Conservation (phyloP, 2,888 invertebrate species). For the Melitaea athalia region DNA sequence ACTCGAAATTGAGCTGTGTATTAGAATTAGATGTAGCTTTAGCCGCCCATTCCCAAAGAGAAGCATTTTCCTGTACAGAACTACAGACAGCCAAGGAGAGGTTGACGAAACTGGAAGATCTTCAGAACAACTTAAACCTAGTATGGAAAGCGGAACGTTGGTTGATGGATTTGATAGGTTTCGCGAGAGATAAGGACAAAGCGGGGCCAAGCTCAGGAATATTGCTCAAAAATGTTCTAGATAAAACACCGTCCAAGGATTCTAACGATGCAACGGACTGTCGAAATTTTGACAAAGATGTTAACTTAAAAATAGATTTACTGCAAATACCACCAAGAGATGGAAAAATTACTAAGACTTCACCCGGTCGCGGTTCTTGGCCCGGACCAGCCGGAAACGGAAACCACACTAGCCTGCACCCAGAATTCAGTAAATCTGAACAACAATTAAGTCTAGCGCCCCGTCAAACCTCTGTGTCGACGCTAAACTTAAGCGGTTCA, state of each 20-base stretch:
- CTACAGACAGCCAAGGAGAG: constrained; percentile 93
- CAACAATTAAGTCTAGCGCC: constrained; percentile 85
- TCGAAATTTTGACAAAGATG: constrained; percentile 74
- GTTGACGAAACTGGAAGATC: constrained; percentile 89
- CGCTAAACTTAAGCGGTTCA: constrained; percentile 78
- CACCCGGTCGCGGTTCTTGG: constrained; percentile 92
- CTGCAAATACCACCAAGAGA: constrained; percentile 87
- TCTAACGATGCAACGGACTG: constrained; percentile 60
- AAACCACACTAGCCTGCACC: constrained; percentile 78
- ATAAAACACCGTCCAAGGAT: constrained; percentile 58
- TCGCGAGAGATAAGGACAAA: constrained; percentile 90
- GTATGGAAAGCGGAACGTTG: constrained; percentile 97
- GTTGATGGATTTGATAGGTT: constrained; percentile 97
- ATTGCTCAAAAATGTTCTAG: constrained; percentile 70
- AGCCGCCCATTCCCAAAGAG: constrained; percentile 95
- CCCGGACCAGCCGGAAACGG: constrained; percentile 88
- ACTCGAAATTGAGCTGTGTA: constrained; percentile 95
- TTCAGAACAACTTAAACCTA: constrained; percentile 92
- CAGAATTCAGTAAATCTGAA: constrained; percentile 92
- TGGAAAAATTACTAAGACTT: constrained; percentile 88
- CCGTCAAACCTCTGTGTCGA: constrained; percentile 77
- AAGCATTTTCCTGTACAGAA: constrained; percentile 96
- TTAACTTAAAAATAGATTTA: constrained; percentile 71
- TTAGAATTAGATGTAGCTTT: constrained; percentile 95
- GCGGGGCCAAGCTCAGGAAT: constrained; percentile 73